Conservation (phyloP, 2,113 vertebrate species). For the Rattus rattus region DNA sequence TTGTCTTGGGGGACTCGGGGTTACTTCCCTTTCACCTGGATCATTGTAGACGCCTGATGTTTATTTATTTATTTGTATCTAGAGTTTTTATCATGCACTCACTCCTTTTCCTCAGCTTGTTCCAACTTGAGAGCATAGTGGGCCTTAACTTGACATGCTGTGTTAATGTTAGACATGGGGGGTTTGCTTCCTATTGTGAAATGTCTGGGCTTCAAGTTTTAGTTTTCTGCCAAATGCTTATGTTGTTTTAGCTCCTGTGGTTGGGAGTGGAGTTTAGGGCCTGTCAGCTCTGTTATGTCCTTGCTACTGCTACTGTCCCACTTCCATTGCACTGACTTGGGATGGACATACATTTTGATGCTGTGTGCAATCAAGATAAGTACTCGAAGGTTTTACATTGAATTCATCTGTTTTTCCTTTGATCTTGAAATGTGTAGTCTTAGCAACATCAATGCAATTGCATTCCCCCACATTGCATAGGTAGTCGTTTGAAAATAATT, state of each 20-base stretch:
- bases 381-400: neutral
- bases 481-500: neutral
- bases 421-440: neutral
- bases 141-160: neutral
- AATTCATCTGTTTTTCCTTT: neutral
- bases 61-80: neutral
- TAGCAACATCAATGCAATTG: neutral
- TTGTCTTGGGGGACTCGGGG: neutral
- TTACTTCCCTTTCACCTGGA: neutral
- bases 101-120: slow-evolving; percentile 4
- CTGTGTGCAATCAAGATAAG: neutral
- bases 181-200: neutral
- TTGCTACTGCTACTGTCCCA: neutral
- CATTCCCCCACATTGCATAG: neutral
- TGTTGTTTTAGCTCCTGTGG: neutral
- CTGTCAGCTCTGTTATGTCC: neutral
- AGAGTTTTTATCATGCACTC: neutral
- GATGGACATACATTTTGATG: neutral
- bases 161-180: neutral
- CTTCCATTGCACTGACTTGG: neutral
- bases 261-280: neutral
- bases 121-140: neutral
- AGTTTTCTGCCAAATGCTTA: neutral
- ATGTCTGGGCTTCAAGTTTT: neutral
- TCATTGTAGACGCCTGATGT: neutral